These are phyloP conservation scores for Gnathonemus longibarbis DNA, from an alignment of 2,113 vertebrate species.

Conservation along the genomic window DNA sequence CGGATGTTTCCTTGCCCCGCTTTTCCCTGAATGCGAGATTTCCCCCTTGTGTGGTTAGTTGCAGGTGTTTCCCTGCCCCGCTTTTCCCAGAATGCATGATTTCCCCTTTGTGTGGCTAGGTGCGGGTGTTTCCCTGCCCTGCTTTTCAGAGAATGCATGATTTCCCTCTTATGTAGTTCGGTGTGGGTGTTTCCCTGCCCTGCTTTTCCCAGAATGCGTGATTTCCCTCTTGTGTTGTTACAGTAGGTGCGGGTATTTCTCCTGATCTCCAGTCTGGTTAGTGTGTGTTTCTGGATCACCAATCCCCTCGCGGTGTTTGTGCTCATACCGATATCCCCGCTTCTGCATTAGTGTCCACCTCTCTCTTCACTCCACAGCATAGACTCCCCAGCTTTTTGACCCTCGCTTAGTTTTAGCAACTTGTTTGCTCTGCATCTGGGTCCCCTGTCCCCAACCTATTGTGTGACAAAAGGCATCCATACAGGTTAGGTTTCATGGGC, in stretches of 20 bases:
- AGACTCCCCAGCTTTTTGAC: no score
- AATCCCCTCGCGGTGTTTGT: neutral
- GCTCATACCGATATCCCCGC: neutral
- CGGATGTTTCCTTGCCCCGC: no score
- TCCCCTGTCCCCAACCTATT: no score
- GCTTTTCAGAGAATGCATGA: no score
- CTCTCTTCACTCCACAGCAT: no score
- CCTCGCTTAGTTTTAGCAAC: no score
- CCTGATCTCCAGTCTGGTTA: neutral
- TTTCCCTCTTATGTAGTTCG: neutral
- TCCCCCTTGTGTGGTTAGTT: no score
- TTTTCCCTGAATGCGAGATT: accelerated
- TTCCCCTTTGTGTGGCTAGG: no score
- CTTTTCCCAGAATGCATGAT: no score
- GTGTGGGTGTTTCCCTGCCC: neutral
- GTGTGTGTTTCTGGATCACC: neutral
- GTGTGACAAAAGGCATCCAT: neutral
- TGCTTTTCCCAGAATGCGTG: neutral
- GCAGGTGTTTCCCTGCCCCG: no score
- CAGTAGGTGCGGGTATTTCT: neutral
- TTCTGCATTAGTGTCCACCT: neutral
- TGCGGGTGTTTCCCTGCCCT: no score
- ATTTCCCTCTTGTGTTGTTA: neutral
- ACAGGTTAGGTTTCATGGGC: neutral
- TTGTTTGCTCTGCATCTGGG: no score